These are phyloP conservation scores for Rhopalosiphum nymphaeae DNA, from an alignment of 2,888 invertebrate genomes.

Conservation along the genomic window DNA sequence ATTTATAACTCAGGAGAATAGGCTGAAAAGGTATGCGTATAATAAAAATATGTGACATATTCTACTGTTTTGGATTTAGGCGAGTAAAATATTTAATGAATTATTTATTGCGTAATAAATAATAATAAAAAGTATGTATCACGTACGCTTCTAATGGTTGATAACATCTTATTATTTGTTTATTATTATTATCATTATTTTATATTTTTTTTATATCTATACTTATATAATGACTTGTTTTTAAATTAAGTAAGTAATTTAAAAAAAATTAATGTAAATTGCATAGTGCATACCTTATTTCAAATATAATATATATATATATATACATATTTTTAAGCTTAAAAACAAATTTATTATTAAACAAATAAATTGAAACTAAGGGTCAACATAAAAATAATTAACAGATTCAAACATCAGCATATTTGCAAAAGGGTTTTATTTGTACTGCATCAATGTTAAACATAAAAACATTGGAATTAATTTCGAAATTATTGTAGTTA, in stretches of 20 bases:
- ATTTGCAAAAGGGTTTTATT: neutral
- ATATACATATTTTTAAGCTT: too few species aligned
- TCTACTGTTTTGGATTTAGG: neutral
- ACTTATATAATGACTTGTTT: neutral
- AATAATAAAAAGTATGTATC: neutral
- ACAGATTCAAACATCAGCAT: neutral
- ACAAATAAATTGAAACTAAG: neutral
- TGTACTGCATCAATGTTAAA: neutral
- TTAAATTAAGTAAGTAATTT: neutral
- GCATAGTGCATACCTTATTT: too few species aligned
- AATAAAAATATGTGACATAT: neutral
- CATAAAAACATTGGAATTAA: neutral
- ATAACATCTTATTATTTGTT: neutral
- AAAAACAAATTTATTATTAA: neutral
- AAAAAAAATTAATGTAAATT: too few species aligned
- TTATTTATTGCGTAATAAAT: neutral
- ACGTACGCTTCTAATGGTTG: neutral
- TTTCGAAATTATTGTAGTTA: neutral
- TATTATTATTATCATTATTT: neutral
- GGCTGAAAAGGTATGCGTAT: neutral
- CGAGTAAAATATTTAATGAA: neutral
- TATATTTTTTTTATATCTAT: neutral
- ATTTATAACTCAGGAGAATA: neutral
- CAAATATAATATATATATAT: neutral
- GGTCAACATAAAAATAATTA: neutral